Conservation (phyloP, 2,113 vertebrate genomes). For the Telmatochromis brachygnathus region DNA sequence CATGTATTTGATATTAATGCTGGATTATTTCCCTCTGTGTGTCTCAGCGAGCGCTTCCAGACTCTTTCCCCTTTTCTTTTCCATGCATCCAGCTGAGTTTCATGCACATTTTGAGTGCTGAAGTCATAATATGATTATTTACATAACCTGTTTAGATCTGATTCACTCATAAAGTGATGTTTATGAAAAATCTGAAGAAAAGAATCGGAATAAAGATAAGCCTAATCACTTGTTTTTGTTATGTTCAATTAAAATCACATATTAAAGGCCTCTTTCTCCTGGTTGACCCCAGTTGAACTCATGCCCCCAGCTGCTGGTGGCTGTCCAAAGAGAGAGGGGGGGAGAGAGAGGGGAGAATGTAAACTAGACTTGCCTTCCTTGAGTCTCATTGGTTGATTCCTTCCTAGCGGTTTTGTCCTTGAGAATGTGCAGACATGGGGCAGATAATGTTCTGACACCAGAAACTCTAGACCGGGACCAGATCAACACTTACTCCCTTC, state of each 20-base stretch:
- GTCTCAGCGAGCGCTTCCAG: neutral
- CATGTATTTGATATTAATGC: neutral
- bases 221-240: neutral
- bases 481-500: constrained; percentile 62
- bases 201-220: neutral
- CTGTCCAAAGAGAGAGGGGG: constrained; percentile 24
- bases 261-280: neutral
- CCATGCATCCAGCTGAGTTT: neutral
- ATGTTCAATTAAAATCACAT: constrained; percentile 6
- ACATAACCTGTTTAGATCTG: neutral
- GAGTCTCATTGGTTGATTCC: constrained; percentile 55
- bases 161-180: neutral
- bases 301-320: constrained; percentile 30
- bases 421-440: constrained; percentile 77
- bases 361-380: constrained; percentile 45
- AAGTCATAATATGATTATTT: neutral
- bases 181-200: neutral
- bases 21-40: neutral
- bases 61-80: neutral
- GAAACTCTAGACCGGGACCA: constrained; percentile 72
- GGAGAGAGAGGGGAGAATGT: constrained; percentile 31
- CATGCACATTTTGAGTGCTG: neutral
- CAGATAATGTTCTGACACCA: constrained; percentile 79
- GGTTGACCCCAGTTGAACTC: constrained; percentile 59
- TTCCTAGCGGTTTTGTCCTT: constrained; percentile 68